phyloP scores from a whole-genome alignment of 2,888 invertebrate species.

The Nephrotoma guestfalica region DNA sequence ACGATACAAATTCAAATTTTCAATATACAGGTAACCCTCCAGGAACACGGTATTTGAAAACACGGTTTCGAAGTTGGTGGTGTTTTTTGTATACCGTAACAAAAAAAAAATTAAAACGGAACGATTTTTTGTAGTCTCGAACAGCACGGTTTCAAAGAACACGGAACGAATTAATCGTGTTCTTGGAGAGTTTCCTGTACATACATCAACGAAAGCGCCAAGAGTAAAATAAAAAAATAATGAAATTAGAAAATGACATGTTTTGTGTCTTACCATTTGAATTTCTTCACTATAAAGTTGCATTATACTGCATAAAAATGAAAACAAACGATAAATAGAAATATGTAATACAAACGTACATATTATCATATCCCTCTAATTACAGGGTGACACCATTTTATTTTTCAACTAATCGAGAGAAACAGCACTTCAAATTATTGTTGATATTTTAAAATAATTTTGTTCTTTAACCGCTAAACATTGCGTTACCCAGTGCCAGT shows the following conservation, averaged over 20 bases:
- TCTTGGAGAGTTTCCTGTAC: too few relatives aligned
- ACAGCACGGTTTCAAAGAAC: too few relatives aligned
- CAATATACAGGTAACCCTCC: too few relatives aligned
- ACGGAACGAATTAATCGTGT: too few relatives aligned
- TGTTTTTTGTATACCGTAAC: too few relatives aligned
- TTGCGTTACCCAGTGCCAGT: too few relatives aligned
- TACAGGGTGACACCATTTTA: neutral
- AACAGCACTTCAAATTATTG: neutral
- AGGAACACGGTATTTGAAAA: too few relatives aligned
- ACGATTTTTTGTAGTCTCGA: too few relatives aligned
- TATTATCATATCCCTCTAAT: neutral
- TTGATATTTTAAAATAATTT: too few relatives aligned
- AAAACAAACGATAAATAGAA: neutral
- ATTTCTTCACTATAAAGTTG: neutral
- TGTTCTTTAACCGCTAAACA: too few relatives aligned
- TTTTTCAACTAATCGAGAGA: neutral
- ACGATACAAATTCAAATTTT: neutral
- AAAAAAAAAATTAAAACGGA: too few relatives aligned
- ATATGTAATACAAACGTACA: neutral
- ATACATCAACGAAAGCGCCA: neutral
- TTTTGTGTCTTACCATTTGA: neutral
- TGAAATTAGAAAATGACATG: neutral
- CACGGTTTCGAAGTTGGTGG: too few relatives aligned
- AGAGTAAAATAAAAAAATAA: neutral
- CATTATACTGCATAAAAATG: neutral